Conservation (phyloP, 2,888 invertebrate species). For the Mythimna impura region DNA sequence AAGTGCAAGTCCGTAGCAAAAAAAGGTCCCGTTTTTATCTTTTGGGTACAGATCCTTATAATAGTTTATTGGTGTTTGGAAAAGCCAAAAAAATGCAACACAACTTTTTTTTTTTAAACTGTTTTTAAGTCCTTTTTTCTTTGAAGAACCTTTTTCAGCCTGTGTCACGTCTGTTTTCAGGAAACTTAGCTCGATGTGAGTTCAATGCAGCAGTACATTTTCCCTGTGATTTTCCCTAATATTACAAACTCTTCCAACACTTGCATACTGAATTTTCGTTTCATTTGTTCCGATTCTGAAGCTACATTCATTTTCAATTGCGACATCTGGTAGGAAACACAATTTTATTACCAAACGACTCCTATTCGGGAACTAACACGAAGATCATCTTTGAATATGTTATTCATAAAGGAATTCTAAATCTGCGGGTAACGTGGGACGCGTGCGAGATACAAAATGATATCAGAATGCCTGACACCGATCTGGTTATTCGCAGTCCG, state of each 20-base stretch:
- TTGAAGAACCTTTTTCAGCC: neutral
- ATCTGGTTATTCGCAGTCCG: constrained; percentile 61
- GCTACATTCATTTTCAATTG: constrained; percentile 21
- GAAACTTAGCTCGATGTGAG: neutral
- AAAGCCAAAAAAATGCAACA: too few relatives aligned
- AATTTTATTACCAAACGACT: constrained; percentile 43
- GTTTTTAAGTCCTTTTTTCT: neutral
- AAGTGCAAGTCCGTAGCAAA: too few relatives aligned
- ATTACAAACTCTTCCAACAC: neutral
- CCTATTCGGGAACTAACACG: constrained; percentile 39
- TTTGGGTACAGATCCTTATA: too few relatives aligned
- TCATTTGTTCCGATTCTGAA: constrained; percentile 12
- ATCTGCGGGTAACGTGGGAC: constrained; percentile 47
- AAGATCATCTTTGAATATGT: constrained; percentile 50
- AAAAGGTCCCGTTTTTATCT: too few relatives aligned
- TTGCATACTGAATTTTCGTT: constrained; percentile 4
- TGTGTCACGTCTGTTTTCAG: neutral
- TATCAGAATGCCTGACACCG: constrained; percentile 60
- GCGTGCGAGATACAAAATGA: constrained; percentile 60
- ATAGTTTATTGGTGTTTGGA: too few relatives aligned
- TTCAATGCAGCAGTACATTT: too few relatives aligned
- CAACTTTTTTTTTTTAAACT: too few relatives aligned
- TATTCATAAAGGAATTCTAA: constrained; percentile 59
- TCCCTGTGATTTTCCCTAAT: neutral
- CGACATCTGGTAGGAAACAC: constrained; percentile 16